These are phyloP conservation scores for Drosophila kohkoa DNA, from an alignment of 1,140 invertebrate species.

Conservation along the genomic window DNA sequence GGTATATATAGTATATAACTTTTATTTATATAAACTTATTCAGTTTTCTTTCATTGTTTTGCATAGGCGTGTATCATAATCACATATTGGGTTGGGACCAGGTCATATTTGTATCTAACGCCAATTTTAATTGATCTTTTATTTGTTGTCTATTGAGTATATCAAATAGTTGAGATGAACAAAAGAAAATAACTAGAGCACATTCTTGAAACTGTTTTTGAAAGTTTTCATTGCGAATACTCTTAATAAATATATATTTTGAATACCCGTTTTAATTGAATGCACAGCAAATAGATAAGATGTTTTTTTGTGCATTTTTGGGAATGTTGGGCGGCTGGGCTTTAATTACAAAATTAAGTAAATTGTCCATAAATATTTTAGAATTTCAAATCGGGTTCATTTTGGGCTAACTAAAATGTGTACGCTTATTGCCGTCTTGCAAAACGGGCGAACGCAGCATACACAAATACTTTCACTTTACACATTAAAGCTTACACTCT, in stretches of 20 bases:
- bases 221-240: background rate
- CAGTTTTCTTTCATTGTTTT: slow-evolving; percentile 37
- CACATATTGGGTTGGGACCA: slow-evolving; percentile 67
- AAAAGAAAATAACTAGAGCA: slow-evolving; percentile 13
- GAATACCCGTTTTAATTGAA: slow-evolving; percentile 29
- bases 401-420: slow-evolving; percentile 52
- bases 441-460: slow-evolving; percentile 13
- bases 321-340: slow-evolving; percentile 43
- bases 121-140: slow-evolving; percentile 43
- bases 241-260: slow-evolving; percentile 25
- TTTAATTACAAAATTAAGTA: slow-evolving; percentile 71
- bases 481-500: slow-evolving; percentile 67
- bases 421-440: slow-evolving; percentile 11
- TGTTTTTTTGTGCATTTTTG: slow-evolving; percentile 30
- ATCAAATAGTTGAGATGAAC: slow-evolving; percentile 20
- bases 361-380: slow-evolving; percentile 63
- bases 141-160: slow-evolving; percentile 34
- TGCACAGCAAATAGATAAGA: slow-evolving; percentile 5
- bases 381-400: slow-evolving; percentile 60
- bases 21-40: slow-evolving; percentile 35
- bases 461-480: slow-evolving; percentile 59
- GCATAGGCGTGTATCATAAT: slow-evolving; percentile 63
- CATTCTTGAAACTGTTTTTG: background rate
- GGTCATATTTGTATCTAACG: slow-evolving; percentile 44
- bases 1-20: slow-evolving; percentile 40